These are phyloP conservation scores for Chrysomela aeneicollis DNA, from an alignment of 2,888 invertebrate species.

Conservation along the genomic window DNA sequence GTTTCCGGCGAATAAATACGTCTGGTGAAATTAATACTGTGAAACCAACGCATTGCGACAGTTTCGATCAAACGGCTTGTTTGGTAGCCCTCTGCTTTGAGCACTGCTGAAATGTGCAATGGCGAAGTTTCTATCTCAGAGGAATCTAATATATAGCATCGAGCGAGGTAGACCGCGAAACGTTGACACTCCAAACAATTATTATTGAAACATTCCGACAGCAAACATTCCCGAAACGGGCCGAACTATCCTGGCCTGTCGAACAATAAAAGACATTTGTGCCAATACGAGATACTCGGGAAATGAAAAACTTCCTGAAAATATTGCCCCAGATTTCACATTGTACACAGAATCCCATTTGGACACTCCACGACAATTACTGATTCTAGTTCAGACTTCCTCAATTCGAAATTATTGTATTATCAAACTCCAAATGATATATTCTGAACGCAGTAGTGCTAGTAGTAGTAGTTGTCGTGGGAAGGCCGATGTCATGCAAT, in stretches of 20 bases:
- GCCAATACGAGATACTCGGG: neutral
- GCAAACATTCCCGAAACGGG: conserved; percentile 23
- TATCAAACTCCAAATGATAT: no score
- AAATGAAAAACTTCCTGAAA: neutral
- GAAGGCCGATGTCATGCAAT: no score
- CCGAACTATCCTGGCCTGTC: conserved; percentile 17
- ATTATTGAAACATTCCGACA: conserved; percentile 34
- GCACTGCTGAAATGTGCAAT: conserved; percentile 33
- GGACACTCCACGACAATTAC: no score
- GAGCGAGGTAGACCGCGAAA: conserved; percentile 30
- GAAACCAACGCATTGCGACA: conserved; percentile 33
- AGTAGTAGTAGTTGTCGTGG: no score
- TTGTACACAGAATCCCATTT: no score
- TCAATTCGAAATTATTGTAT: no score
- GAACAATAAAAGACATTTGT: conserved; percentile 4
- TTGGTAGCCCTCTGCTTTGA: conserved; percentile 16
- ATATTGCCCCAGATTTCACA: no score
- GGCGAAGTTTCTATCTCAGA: conserved; percentile 36
- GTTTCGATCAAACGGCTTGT: conserved; percentile 28
- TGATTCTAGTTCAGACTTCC: no score
- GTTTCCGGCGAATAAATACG: neutral
- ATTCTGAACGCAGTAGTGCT: no score
- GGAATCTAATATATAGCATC: conserved; percentile 38
- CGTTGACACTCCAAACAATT: conserved; percentile 35
- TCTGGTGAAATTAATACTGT: conserved; percentile 23